Evolutionary conservation across 2,888 invertebrate genomes (phyloP).

Genomic region (Boloria selene): DNA sequence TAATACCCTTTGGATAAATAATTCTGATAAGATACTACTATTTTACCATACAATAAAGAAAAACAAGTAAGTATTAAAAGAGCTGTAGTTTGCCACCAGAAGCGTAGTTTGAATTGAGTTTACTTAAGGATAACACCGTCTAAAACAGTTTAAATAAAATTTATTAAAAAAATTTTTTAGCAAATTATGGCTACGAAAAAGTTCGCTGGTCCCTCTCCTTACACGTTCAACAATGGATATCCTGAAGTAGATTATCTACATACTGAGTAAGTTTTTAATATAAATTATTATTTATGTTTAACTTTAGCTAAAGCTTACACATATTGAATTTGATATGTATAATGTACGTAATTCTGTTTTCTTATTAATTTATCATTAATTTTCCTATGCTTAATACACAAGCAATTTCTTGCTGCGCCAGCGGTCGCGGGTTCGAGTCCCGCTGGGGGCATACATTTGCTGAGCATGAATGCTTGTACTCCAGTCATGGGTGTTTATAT

Average conservation of each 20-base stretch:
- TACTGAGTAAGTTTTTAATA: constrained; percentile 64
- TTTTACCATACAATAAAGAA: neutral
- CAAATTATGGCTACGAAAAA: constrained; percentile 75
- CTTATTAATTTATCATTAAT: too few relatives aligned
- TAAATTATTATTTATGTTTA: neutral
- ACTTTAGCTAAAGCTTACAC: too few relatives aligned
- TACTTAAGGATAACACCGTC: neutral
- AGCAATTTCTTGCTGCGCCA: too few relatives aligned
- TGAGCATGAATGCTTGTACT: too few relatives aligned
- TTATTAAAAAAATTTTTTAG: neutral
- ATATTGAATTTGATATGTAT: too few relatives aligned
- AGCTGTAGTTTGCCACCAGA: neutral
- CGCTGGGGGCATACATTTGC: too few relatives aligned
- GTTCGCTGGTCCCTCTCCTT: constrained; percentile 78
- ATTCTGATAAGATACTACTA: constrained; percentile 1
- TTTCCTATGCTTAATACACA: too few relatives aligned
- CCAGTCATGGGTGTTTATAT: too few relatives aligned
- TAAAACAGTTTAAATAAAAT: neutral
- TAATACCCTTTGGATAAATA: neutral
- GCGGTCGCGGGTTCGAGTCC: too few relatives aligned
- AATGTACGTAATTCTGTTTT: too few relatives aligned
- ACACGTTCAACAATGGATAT: constrained; percentile 54
- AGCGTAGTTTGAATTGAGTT: neutral
- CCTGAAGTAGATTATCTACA: constrained; percentile 73
- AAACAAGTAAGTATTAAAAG: constrained; percentile 6